These are phyloP conservation scores for Pogonocherus hispidulus DNA, from an alignment of 2,888 invertebrate genomes.

Conservation along the genomic window DNA sequence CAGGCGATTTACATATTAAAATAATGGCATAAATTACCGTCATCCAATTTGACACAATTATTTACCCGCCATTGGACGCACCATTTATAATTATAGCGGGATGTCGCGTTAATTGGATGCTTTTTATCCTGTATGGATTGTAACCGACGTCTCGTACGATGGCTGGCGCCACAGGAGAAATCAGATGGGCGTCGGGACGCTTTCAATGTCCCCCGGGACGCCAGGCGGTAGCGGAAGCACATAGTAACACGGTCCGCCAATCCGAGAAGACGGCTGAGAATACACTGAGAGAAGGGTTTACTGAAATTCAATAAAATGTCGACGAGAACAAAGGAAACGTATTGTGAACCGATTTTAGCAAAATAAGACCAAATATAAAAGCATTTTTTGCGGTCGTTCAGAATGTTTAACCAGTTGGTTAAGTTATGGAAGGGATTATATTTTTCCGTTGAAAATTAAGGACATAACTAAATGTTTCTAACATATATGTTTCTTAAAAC, in stretches of 20 bases:
- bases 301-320: background rate
- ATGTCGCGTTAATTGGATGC: constrained; percentile 34
- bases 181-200: constrained; percentile 33
- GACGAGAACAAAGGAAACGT: too few relatives aligned
- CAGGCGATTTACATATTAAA: background rate
- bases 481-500: too few relatives aligned
- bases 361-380: too few relatives aligned
- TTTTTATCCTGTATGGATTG: constrained; percentile 36
- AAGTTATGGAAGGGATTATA: too few relatives aligned
- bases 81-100: constrained; percentile 28
- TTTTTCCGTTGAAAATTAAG: too few relatives aligned
- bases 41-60: background rate
- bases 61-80: background rate
- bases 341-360: too few relatives aligned
- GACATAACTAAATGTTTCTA: too few relatives aligned
- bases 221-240: constrained; percentile 1
- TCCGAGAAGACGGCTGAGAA: background rate
- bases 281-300: background rate
- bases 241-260: constrained; percentile 8
- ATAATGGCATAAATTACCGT: constrained; percentile 1
- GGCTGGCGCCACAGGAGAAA: constrained; percentile 38
- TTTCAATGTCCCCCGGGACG: background rate
- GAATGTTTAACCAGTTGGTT: too few relatives aligned
- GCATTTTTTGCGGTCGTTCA: too few relatives aligned
- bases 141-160: constrained; percentile 39